Percentiles rank a stretch among this genome's conserved stretches.
These are phyloP conservation scores for Palloptera scutellata DNA, from an alignment of 2,888 invertebrate species.

Conservation along the genomic window DNA sequence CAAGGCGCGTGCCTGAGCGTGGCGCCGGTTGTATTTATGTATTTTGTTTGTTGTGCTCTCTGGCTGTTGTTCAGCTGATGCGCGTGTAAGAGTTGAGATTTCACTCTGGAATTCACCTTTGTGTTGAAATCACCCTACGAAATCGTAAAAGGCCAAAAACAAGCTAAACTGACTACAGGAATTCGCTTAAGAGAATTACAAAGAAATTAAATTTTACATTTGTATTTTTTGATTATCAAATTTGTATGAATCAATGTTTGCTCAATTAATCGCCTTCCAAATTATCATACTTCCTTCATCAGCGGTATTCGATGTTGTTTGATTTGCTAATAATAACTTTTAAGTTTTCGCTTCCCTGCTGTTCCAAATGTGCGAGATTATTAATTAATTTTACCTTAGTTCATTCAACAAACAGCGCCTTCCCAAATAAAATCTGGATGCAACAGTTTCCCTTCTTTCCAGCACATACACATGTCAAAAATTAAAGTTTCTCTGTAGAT, in stretches of 20 bases:
- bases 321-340: too few species aligned
- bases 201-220: too few species aligned
- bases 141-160: neutral
- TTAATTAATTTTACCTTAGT: too few species aligned
- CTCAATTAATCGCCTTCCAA: neutral
- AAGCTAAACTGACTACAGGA: too few species aligned
- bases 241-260: neutral
- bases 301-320: too few species aligned
- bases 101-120: neutral
- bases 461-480: slow-evolving; percentile 15
- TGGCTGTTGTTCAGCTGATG: neutral
- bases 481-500: slow-evolving; percentile 12
- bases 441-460: neutral
- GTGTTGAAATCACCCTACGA: neutral
- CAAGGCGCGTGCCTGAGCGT: slow-evolving; percentile 45
- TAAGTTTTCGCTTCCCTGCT: too few species aligned
- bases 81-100: too few species aligned
- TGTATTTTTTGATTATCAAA: neutral
- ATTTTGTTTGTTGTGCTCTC: neutral
- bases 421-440: slow-evolving; percentile 9
- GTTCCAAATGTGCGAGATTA: too few species aligned
- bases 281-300: neutral
- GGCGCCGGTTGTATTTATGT: slow-evolving; percentile 5
- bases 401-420: too few species aligned
- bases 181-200: too few species aligned